phyloP scores from a whole-genome alignment of 37 sponge, comb jelly and placozoan species.

The Beroe forskalii region DNA sequence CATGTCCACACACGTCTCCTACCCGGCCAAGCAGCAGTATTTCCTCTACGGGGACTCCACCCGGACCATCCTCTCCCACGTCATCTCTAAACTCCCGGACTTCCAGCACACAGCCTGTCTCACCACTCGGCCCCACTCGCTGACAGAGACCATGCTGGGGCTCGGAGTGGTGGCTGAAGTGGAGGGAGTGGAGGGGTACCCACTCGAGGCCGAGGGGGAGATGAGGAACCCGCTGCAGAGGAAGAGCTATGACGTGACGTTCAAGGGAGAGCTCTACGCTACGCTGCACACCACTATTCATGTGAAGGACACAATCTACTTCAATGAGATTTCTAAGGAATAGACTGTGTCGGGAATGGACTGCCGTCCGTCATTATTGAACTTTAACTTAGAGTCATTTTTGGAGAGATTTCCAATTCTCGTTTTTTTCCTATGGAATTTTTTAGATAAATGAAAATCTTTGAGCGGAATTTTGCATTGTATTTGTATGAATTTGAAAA shows the following conservation, averaged over 20 bases:
- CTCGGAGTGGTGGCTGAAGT: slow-evolving; percentile 7
- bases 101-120: not conserved
- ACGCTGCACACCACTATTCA: not conserved
- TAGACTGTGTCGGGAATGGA: too few relatives aligned
- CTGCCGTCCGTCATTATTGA: too few relatives aligned
- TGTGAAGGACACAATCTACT: not conserved
- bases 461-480: too few relatives aligned
- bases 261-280: not conserved
- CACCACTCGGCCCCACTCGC: not conserved
- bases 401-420: too few relatives aligned
- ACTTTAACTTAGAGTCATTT: too few relatives aligned
- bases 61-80: not conserved
- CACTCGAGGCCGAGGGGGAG: not conserved
- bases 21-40: slow-evolving; percentile 22
- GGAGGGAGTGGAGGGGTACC: not conserved
- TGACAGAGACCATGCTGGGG: not conserved
- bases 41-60: slow-evolving; percentile 26
- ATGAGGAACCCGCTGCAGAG: not conserved
- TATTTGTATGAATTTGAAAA: too few relatives aligned
- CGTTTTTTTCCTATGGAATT: too few relatives aligned
- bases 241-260: slow-evolving; percentile 5
- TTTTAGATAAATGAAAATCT: too few relatives aligned
- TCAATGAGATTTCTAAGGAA: not conserved
- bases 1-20: not conserved
- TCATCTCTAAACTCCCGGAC: slow-evolving; percentile 10